phyloP scores from a whole-genome alignment of 2,113 vertebrate species.

The Nematolebias whitei region DNA sequence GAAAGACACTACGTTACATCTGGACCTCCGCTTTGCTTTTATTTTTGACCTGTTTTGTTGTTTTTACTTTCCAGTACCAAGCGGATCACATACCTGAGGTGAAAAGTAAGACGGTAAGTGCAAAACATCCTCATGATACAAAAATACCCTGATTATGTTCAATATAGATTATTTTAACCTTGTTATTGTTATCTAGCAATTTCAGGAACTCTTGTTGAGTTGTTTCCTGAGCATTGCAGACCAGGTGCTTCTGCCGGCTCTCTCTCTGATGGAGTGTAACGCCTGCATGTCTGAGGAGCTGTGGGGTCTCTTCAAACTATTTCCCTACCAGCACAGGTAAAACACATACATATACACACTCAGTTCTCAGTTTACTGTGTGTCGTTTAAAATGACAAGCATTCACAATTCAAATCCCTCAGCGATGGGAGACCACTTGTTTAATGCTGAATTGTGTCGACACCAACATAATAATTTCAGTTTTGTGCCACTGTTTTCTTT shows the following conservation, averaged over 20 bases:
- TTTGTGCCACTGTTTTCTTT: no score
- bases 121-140: background rate
- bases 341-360: background rate
- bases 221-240: constrained; percentile 78
- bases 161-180: background rate
- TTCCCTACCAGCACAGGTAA: constrained; percentile 97
- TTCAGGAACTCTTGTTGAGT: constrained; percentile 86
- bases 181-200: constrained; percentile 1
- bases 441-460: no score
- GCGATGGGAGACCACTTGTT: no score
- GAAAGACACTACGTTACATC: background rate
- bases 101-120: constrained; percentile 71
- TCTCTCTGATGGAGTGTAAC: constrained; percentile 97
- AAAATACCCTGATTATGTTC: background rate
- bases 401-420: no score
- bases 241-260: constrained; percentile 90
- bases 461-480: no score
- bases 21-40: background rate
- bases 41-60: constrained; percentile 14
- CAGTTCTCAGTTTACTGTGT: no score
- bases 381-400: no score
- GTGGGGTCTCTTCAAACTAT: constrained; percentile 98
- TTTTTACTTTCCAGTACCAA: constrained; percentile 69
- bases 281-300: constrained; percentile 90
- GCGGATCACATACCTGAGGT: constrained; percentile 56